Base-by-base conservation (phyloP, 37 sponge, comb jelly and placozoan species). In the Ephydatia muelleri region DNA sequence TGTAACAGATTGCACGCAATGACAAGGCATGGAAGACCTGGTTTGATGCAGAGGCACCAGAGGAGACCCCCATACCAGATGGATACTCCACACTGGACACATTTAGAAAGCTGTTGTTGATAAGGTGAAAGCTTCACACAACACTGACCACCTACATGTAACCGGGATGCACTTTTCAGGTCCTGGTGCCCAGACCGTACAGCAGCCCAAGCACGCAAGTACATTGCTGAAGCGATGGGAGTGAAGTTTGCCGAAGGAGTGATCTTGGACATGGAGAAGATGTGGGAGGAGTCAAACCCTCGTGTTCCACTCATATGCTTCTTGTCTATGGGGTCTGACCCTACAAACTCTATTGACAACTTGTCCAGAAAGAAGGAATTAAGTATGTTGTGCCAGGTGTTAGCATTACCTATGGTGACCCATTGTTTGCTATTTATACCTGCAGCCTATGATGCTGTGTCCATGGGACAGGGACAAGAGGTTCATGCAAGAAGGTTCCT, bases 391-490 rank as follows among this genome's bases (percentile, higher is more conserved):
- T n/a, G 32, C 33, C n/a, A 14, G 19, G 3, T 80, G 36, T 33
- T 75, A 5, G 5, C 76, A 25, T 5, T 6, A 75, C 37, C 4
- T 38, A 13, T 38, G 27, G 6, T 39, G 35, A 76, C 77, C 38
- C 9, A 19, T 36, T 39, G 35, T 19, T n/a, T 11, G 16, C 19
- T 57, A 14, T 57, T 21, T 57, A 1, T 11, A 14, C 13, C 14
- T 33, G 74, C 79, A 84, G 99, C 91, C 1, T 98, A 88, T 72
- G 84, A 94, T 21, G 87, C 90, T 43, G 92, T 99, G 38, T 97
- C 97, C 12, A 99, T 99, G 99, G 99, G 99, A 2, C 99, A 99
- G 79, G 99, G 99, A 14, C 99, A 99, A 72, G 99, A 99, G 88
- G 92, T 99, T 2, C 99, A 97, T 82, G 98, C 99, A 23, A 80